A percentile compares a stretch with the other conserved stretches of the same genome.
These are phyloP conservation scores for Myodes glareolus DNA, from an alignment of 2,113 vertebrate species.

Conservation along the genomic window DNA sequence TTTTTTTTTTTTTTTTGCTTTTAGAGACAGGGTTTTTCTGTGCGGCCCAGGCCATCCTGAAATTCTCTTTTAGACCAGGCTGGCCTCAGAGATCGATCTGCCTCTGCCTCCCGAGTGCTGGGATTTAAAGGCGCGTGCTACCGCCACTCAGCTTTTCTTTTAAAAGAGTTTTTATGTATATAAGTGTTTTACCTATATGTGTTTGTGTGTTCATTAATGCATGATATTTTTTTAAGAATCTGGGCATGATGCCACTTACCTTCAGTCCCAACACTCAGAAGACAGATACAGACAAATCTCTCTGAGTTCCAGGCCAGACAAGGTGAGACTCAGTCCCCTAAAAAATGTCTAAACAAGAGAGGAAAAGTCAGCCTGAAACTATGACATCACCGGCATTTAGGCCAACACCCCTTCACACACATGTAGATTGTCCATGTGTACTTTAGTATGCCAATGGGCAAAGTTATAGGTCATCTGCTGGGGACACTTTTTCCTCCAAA, in stretches of 20 bases:
- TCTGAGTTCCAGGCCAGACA: not conserved
- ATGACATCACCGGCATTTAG: not conserved
- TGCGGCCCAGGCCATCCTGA: not conserved
- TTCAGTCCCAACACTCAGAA: not conserved
- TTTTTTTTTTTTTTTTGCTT: no score
- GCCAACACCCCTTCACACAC: not conserved
- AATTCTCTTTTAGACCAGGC: not conserved
- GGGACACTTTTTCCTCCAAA: not conserved
- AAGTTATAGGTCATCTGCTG: not conserved
- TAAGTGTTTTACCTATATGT: not conserved
- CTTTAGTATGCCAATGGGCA: not conserved
- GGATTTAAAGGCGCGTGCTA: not conserved
- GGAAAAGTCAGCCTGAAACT: not conserved
- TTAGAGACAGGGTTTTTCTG: not conserved
- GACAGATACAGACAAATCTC: not conserved
- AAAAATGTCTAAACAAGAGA: slow-evolving; percentile 6
- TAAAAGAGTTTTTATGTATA: not conserved
- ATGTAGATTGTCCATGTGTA: not conserved
- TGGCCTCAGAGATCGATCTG: not conserved
- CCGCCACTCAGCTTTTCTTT: not conserved
- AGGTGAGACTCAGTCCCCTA: not conserved
- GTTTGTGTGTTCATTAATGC: not conserved
- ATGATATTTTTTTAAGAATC: not conserved
- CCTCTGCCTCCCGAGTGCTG: not conserved
- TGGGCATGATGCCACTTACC: not conserved